Base-by-base conservation (phyloP, 2,113 vertebrate species). In the Myxocyprinus asiaticus region DNA sequence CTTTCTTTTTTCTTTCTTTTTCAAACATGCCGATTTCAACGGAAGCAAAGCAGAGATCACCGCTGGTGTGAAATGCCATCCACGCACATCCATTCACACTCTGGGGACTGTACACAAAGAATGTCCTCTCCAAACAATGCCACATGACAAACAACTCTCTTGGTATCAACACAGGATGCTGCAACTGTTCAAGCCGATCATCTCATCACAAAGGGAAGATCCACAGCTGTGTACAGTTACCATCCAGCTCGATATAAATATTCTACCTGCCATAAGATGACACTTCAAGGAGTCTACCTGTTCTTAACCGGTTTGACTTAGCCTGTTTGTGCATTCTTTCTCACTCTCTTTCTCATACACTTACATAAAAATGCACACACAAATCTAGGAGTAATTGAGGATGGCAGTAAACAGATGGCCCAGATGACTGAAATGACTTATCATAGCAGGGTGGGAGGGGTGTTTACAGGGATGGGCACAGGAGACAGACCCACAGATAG, bases 1-100 rank as follows among this genome's bases (percentile, higher is more conserved):
- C 12, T 67, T 6, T 66, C 33, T 45, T 65, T 7, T 67, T 68
- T 68, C 15, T 0, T 50, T 43, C 10, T 42, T 12, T 42, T 33
- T 33, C 3, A 33, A 33, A 33, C 22, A 33, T 33, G 22, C 22
- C 3, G 22, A 33, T 33, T 33, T 33, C 1, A 33, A 33, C 22
- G 22, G 22, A 33, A 33, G 22, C 22, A 33, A 33, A 33, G 22
- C 22, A 33, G 22, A 59, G 43, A 66, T 80, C 64, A 50, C 65
- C 74, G 47, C 58, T 42, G 76, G 77, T 33, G 15, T 67, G 53
- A 80, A 77, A 80, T 44, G 56, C 73, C 81, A 72, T 81, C 74
- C 33, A 17, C 33, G 15, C 55, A 48, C 61, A 22, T 3, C 7
- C 12, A 14, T 68, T 78, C 70, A 82, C 78, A 73, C 81, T 80